These are phyloP conservation scores for Papilio protenor DNA, from an alignment of 2,888 invertebrate genomes.

Conservation along the genomic window DNA sequence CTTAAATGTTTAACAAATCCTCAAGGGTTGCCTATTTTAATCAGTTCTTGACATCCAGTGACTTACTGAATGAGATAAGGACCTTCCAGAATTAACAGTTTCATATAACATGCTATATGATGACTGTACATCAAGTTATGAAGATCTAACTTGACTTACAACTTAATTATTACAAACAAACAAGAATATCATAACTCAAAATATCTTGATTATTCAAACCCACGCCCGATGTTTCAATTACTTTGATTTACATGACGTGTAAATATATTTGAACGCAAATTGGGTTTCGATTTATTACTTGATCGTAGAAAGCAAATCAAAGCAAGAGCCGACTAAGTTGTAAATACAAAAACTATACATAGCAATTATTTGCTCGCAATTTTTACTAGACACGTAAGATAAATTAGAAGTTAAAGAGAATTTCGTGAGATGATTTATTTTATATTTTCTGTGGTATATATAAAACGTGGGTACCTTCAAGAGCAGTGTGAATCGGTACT, in stretches of 20 bases:
- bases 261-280: constrained; percentile 6
- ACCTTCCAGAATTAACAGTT: too few relatives aligned
- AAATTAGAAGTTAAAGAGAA: too few relatives aligned
- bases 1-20: too few relatives aligned
- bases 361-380: neutral
- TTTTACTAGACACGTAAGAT: neutral
- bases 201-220: constrained; percentile 2
- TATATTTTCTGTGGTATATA: neutral
- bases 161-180: neutral
- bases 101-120: too few relatives aligned
- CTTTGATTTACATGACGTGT: neutral
- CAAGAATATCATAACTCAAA: constrained; percentile 3
- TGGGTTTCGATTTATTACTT: neutral
- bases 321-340: neutral
- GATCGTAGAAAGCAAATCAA: neutral
- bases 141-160: neutral
- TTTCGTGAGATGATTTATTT: too few relatives aligned
- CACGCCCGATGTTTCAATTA: constrained; percentile 6
- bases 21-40: too few relatives aligned
- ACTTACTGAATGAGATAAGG: too few relatives aligned
- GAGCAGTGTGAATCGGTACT: too few relatives aligned
- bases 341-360: neutral
- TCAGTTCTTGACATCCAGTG: too few relatives aligned
- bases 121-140: neutral
- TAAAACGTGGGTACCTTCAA: too few relatives aligned